Percentiles rank a stretch among this genome's conserved stretches.
Conservation (phyloP, 2,797 vertebrate genomes). For the Gorsachius magnificus region DNA sequence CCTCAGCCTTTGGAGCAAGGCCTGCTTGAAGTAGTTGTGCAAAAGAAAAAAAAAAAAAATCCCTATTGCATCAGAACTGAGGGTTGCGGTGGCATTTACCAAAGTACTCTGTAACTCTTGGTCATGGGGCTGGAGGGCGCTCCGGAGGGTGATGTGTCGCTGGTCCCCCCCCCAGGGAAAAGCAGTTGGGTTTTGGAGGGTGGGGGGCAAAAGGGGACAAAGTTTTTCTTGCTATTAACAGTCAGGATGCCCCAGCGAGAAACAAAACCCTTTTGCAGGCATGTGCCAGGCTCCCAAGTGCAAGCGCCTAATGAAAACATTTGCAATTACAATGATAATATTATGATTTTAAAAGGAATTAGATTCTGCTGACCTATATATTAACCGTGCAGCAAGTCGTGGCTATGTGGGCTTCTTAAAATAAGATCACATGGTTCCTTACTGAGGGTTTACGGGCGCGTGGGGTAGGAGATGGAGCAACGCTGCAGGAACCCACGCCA, state of each 20-base stretch:
- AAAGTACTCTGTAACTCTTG: no score
- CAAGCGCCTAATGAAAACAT: background rate
- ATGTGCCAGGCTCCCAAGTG: conserved; percentile 8
- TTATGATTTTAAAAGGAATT: conserved; percentile 41
- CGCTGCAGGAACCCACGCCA: background rate
- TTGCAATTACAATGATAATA: conserved; percentile 45
- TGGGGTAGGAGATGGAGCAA: rapidly evolving
- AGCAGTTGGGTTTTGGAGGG: background rate
- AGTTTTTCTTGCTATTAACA: background rate
- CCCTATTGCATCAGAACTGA: rapidly evolving
- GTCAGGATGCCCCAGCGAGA: background rate
- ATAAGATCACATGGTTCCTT: background rate
- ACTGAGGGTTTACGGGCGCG: background rate
- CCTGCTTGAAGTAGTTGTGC: background rate
- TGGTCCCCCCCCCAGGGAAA: background rate
- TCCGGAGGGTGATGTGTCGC: rapidly evolving
- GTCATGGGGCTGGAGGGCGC: background rate
- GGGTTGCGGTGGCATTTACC: background rate
- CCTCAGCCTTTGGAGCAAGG: background rate
- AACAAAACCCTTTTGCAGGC: background rate
- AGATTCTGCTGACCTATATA: conserved; percentile 52
- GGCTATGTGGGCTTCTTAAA: background rate
- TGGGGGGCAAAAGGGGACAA: background rate
- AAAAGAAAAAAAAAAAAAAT: background rate
- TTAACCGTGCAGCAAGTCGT: background rate